A percentile compares a stretch with the other conserved stretches of the same genome.
These are phyloP conservation scores for Triplophysa tibetana DNA, from an alignment of 2,113 vertebrate genomes.

Conservation along the genomic window DNA sequence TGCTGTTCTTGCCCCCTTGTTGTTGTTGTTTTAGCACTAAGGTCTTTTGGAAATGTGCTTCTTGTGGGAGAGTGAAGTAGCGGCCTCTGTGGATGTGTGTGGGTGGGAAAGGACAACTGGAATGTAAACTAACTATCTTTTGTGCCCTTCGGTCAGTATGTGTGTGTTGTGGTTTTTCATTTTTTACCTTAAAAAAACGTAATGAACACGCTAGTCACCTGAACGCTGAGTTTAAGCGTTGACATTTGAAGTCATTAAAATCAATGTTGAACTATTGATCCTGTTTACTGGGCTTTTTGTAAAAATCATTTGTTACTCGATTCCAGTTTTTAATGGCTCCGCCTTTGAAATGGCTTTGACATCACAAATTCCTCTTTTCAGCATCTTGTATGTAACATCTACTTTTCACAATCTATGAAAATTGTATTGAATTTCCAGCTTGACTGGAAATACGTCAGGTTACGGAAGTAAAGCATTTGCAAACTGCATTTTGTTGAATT, in stretches of 20 bases:
- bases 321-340: too few species aligned
- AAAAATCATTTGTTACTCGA: too few species aligned
- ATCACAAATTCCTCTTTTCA: too few species aligned
- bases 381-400: background rate
- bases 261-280: too few species aligned
- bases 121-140: background rate
- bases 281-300: too few species aligned
- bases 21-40: conserved; percentile 26
- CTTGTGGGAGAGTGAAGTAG: conserved; percentile 22
- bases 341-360: too few species aligned
- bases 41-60: conserved; percentile 16
- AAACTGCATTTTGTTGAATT: background rate
- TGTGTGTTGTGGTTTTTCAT: conserved; percentile 6
- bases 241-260: background rate
- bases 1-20: conserved; percentile 16
- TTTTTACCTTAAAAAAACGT: background rate
- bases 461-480: too few species aligned
- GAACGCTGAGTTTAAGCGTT: background rate
- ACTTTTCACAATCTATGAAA: background rate
- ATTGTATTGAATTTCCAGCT: too few species aligned
- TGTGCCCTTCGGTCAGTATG: background rate
- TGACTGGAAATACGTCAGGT: background rate
- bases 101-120: conserved; percentile 11
- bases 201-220: background rate
- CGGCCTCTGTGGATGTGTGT: background rate